Percentiles rank a stretch among this genome's conserved stretches.
phyloP scores from a whole-genome alignment of 2,888 invertebrate genomes.

The Epirrhoe tristata region DNA sequence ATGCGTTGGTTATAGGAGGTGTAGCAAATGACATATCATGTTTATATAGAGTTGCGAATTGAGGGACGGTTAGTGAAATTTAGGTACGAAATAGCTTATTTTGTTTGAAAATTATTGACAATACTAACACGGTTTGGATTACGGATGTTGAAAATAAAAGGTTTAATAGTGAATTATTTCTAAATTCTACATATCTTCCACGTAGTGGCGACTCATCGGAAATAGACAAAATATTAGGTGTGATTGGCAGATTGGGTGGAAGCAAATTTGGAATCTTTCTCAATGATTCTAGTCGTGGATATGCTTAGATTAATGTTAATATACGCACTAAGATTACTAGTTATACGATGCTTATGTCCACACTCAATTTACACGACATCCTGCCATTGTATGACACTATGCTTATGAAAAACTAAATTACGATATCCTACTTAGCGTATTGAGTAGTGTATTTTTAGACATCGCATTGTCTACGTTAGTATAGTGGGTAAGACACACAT shows the following conservation, averaged over 20 bases:
- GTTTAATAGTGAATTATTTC: constrained; percentile 82
- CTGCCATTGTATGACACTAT: constrained; percentile 82
- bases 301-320: constrained; percentile 77
- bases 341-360: constrained; percentile 83
- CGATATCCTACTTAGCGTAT: constrained; percentile 81
- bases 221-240: constrained; percentile 63
- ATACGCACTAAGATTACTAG: constrained; percentile 81
- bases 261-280: constrained; percentile 83
- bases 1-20: constrained; percentile 64
- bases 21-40: constrained; percentile 84
- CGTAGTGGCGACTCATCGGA: constrained; percentile 72
- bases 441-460: constrained; percentile 84
- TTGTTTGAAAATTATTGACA: constrained; percentile 75
- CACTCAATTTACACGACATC: constrained; percentile 81
- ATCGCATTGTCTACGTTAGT: constrained; percentile 84
- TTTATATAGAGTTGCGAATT: constrained; percentile 55
- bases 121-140: constrained; percentile 72
- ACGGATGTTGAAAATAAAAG: constrained; percentile 76
- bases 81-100: constrained; percentile 60
- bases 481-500: constrained; percentile 80
- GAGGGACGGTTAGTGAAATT: constrained; percentile 73
- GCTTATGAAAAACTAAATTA: constrained; percentile 82
- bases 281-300: constrained; percentile 81
- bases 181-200: constrained; percentile 79
- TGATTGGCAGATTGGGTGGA: constrained; percentile 37